Conservation (phyloP, 2,888 invertebrate species). For the Tipula lateralis region DNA sequence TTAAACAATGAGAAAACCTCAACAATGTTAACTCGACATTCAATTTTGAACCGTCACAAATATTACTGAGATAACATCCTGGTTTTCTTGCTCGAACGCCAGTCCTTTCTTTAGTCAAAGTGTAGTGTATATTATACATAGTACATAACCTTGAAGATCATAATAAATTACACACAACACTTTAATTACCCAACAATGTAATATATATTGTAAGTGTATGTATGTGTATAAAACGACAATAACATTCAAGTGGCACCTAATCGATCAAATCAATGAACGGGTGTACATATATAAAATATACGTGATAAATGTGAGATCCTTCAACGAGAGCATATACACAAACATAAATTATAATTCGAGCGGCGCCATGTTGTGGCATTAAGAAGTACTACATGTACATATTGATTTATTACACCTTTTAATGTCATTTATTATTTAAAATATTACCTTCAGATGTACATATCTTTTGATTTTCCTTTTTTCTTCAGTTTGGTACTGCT, state of each 20-base stretch:
- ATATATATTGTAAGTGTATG: neutral
- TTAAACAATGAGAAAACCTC: no score
- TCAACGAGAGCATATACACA: neutral
- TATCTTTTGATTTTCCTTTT: neutral
- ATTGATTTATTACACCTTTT: slow-evolving; percentile 24
- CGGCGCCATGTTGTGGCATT: slow-evolving; percentile 9
- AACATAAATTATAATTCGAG: neutral
- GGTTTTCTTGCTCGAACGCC: no score
- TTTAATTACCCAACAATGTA: neutral
- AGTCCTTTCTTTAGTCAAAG: no score
- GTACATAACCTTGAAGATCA: neutral
- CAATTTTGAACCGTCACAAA: no score
- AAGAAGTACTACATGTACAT: neutral
- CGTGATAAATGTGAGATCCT: neutral
- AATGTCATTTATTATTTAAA: neutral
- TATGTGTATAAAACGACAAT: neutral
- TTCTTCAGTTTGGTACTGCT: no score
- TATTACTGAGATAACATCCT: no score
- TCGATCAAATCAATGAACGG: neutral
- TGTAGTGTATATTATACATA: no score
- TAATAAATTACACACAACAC: neutral
- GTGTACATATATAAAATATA: no score
- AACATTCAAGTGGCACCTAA: neutral
- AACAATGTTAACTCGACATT: no score
- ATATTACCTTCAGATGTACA: neutral